Evolutionary conservation across 2,797 vertebrate genomes (phyloP).

Genomic region (Anguilla anguilla): DNA sequence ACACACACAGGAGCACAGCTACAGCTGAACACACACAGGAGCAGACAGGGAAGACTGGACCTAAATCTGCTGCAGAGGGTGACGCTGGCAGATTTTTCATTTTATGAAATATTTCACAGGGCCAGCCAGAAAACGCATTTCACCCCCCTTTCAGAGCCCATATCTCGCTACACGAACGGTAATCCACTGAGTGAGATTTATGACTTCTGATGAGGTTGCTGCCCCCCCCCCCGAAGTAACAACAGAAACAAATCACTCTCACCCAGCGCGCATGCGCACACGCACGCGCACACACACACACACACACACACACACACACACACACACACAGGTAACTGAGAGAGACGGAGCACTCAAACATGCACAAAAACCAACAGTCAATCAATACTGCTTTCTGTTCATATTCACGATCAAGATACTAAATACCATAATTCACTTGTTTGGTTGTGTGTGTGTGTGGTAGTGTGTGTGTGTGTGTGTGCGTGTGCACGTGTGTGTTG

Average conservation of each 20-base stretch:
- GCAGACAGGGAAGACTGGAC: background rate
- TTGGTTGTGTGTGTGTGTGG: background rate
- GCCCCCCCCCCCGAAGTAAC: background rate
- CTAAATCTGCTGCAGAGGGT: background rate
- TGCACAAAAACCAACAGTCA: no score
- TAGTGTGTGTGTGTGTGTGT: background rate
- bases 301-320: background rate
- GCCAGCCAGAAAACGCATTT: background rate
- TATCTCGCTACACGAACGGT: background rate
- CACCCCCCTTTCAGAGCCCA: background rate
- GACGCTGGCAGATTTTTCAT: background rate
- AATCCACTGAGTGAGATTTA: background rate
- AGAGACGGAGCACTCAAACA: no score
- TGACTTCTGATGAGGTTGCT: background rate
- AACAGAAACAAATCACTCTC: background rate
- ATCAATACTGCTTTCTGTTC: no score
- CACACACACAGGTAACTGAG: no score
- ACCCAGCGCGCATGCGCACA: background rate
- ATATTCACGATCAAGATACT: no score
- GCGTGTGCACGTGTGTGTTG: background rate
- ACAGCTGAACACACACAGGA: no score
- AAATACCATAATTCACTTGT: background rate
- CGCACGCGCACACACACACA: background rate
- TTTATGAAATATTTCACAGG: no score
- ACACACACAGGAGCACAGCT: background rate